Conservation (phyloP, 1,140 invertebrate genomes). For the Babylonia areolata region DNA sequence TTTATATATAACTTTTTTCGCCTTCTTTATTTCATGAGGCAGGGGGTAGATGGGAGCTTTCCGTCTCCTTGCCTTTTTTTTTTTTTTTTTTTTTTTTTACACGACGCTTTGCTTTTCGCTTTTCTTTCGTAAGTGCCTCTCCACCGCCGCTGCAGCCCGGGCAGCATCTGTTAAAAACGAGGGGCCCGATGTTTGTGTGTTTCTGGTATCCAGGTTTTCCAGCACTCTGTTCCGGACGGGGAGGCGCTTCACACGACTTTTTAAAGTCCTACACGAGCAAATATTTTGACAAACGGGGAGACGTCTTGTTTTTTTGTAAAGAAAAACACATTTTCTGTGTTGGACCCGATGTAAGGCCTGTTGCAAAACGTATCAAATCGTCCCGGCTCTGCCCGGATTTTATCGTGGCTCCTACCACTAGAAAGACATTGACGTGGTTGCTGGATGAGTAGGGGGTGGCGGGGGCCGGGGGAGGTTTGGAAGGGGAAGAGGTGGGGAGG, state of each 20-base stretch:
- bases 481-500: too few species aligned
- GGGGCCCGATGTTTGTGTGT: slow-evolving; percentile 33
- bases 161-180: slow-evolving; percentile 32
- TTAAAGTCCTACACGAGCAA: slow-evolving; percentile 33
- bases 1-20: too few species aligned
- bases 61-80: background rate
- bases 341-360: slow-evolving; percentile 25
- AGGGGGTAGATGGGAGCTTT: background rate
- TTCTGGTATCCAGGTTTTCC: slow-evolving; percentile 33
- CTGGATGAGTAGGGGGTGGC: too few species aligned
- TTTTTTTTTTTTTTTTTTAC: background rate
- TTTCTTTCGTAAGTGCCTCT: slow-evolving; percentile 24
- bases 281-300: slow-evolving; percentile 41
- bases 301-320: slow-evolving; percentile 28
- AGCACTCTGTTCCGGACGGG: background rate
- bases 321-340: slow-evolving; percentile 29
- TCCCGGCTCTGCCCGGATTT: background rate
- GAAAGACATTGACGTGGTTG: slow-evolving; percentile 24
- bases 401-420: background rate
- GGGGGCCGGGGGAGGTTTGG: too few species aligned
- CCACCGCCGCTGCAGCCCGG: background rate
- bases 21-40: too few species aligned
- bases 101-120: background rate
- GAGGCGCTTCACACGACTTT: slow-evolving; percentile 18
- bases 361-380: slow-evolving; percentile 36